Evolutionary conservation across 2,113 vertebrate genomes (phyloP).

Genomic region (Regulus satrapa): DNA sequence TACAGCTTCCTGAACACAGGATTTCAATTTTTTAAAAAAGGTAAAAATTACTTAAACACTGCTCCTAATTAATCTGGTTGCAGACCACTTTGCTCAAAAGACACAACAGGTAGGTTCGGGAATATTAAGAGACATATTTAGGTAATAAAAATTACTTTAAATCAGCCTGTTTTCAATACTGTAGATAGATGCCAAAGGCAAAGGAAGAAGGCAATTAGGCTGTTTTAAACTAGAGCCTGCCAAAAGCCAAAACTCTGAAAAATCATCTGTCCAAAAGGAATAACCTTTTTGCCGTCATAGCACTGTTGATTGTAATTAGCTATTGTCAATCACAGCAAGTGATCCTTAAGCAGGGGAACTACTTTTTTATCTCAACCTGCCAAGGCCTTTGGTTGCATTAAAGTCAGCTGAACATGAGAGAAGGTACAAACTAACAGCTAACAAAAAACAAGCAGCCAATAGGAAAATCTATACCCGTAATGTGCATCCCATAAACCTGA

Average conservation of each 20-base stretch:
- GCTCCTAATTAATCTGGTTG: not conserved
- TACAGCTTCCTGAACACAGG: not conserved
- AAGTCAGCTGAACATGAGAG: not conserved
- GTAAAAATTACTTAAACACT: not conserved
- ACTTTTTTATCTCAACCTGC: not conserved
- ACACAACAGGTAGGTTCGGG: not conserved
- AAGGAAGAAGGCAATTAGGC: not conserved
- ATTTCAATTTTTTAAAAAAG: not conserved
- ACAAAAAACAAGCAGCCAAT: not conserved
- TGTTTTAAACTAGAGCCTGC: not conserved
- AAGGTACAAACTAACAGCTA: not conserved
- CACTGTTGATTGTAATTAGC: not conserved
- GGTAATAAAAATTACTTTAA: not conserved
- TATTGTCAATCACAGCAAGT: not conserved
- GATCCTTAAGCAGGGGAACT: not conserved
- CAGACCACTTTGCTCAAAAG: not conserved
- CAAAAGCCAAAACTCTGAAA: not conserved
- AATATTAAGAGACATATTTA: not conserved
- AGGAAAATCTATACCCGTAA: not conserved
- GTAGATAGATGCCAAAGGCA: not conserved
- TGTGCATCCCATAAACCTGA: not conserved
- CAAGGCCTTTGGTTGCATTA: not conserved
- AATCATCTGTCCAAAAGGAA: not conserved
- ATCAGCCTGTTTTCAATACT: not conserved
- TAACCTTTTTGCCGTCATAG: fast-evolving